Evolutionary conservation across 2,113 vertebrate species (phyloP).

Genomic region (Stictonetta naevosa): DNA sequence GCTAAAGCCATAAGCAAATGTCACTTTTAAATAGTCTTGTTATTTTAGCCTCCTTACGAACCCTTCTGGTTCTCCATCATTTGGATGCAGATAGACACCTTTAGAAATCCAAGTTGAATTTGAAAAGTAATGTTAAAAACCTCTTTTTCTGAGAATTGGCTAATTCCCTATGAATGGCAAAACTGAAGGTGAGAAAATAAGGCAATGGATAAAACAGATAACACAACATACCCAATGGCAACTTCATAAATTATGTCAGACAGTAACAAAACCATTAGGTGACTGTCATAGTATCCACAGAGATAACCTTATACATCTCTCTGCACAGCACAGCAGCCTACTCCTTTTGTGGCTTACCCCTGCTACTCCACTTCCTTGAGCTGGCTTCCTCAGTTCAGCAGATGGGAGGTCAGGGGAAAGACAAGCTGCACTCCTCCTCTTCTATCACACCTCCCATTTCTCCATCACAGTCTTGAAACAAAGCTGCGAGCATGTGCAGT

Average conservation of each 20-base stretch:
- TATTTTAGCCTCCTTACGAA: conserved; percentile 2
- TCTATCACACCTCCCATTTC: background rate
- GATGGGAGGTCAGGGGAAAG: background rate
- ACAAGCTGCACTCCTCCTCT: background rate
- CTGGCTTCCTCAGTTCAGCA: background rate
- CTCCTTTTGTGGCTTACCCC: background rate
- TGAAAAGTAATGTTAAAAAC: background rate
- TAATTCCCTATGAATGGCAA: background rate
- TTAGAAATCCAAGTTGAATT: background rate
- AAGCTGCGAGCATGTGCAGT: background rate
- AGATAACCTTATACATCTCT: background rate
- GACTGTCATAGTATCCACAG: background rate
- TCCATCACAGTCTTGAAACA: background rate
- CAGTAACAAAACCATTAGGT: background rate
- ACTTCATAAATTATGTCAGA: background rate
- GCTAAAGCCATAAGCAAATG: background rate
- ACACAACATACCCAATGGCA: fast-evolving
- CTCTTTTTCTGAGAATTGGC: background rate
- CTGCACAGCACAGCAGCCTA: background rate
- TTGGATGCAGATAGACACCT: background rate
- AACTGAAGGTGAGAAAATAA: background rate
- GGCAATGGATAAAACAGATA: background rate
- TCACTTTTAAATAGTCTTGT: background rate
- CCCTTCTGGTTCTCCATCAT: background rate
- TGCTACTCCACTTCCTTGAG: background rate